Evolutionary conservation across 2,113 vertebrate genomes (phyloP).

Genomic region (Paralichthys olivaceus): DNA sequence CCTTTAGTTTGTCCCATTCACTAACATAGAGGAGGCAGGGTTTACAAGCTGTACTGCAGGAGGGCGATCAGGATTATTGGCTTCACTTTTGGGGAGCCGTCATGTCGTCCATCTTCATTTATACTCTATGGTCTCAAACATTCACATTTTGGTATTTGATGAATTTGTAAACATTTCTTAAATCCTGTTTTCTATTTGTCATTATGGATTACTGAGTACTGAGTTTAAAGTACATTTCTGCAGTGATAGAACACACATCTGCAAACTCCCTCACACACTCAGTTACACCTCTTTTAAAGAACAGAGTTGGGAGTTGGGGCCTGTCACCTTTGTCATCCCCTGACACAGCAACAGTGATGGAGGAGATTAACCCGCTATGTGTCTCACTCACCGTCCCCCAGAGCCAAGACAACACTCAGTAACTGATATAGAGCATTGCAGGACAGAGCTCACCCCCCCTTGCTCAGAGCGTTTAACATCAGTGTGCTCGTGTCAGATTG

Average conservation of each 20-base stretch:
- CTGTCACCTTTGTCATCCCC: conserved; percentile 45
- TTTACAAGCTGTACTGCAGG: too few relatives aligned
- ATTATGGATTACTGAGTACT: too few relatives aligned
- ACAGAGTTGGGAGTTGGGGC: conserved; percentile 24
- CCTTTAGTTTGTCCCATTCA: too few relatives aligned
- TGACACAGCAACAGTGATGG: conserved; percentile 34
- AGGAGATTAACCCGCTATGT: conserved; percentile 20
- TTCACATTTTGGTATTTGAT: too few relatives aligned
- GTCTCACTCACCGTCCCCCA: conserved; percentile 42
- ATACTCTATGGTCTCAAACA: too few relatives aligned
- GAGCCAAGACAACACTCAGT: conserved; percentile 28
- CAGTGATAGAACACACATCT: conserved; percentile 1
- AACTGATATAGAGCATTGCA: conserved; percentile 29
- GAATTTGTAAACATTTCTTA: not conserved
- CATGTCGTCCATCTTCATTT: too few relatives aligned
- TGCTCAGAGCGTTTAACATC: conserved; percentile 47
- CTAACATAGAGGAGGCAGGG: too few relatives aligned
- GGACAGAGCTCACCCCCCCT: conserved; percentile 3
- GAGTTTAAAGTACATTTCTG: not conserved
- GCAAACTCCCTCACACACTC: conserved; percentile 4
- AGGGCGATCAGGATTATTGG: too few relatives aligned
- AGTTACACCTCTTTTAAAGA: conserved; percentile 21
- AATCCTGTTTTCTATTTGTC: not conserved
- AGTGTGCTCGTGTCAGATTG: conserved; percentile 38
- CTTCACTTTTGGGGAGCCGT: too few relatives aligned